Evolutionary conservation across 2,113 vertebrate genomes (phyloP), one percentile per base, ranked within the genome.

Genomic region (Siniperca knerii): DNA sequence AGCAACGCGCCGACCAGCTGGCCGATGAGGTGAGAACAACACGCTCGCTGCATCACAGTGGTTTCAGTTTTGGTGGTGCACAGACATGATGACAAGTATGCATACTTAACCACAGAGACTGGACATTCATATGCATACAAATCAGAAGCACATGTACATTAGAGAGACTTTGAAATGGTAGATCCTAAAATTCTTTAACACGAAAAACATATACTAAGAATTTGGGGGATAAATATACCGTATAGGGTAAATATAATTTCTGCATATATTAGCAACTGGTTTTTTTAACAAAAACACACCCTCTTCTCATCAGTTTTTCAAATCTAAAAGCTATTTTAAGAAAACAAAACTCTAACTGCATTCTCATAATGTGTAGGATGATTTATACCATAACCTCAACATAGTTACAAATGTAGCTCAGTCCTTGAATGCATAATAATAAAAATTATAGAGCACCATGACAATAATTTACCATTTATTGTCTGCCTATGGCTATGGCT

Each of bases 1-100:
- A 99, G 96, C 96, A 98, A 84, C 97, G 97, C 68, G 98, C 98
- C 0, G 98, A 99, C 96, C 98, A 99, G 96, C 95, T 99, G 79
- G 98, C 97, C 0, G 98, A 99, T 91, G 98, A 99, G 96, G 98
- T 99, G 89, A 97, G 93, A 84, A 71, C 40, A 10, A 44, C 52
- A 33, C 20, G 8, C 33, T 42, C 0, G 5, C 37, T 65, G 46
- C 52, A 6, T 42, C 57, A 1, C 16, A 0, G 65, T 12, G 11
- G 6, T 55, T 55, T 50, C 37, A n/a, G 37, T 50, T 21, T 10
- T 23, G 58, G 55, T 37, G 64, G 5, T 11, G 20, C 46, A 29
- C 25, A 21, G 37, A 68, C 46, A n/a, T 64, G 66, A 46, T 21
- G 64, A 15, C 13, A 44, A 0, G 13, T 25, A 42, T 6, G 15